phyloP scores from a whole-genome alignment of 1,140 invertebrate species.

The Xylocopa sonorina region DNA sequence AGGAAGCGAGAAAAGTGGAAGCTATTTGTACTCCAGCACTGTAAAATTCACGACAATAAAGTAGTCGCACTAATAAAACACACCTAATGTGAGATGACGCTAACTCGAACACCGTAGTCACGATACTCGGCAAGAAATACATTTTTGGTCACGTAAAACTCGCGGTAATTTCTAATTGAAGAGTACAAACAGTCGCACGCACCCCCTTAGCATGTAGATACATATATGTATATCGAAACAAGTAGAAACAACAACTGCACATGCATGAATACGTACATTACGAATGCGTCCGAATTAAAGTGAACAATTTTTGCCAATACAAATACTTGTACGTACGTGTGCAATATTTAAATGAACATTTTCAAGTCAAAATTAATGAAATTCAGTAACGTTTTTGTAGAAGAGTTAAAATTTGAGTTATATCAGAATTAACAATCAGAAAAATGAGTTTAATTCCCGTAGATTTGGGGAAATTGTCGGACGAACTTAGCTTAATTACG shows the following conservation, averaged over 20 bases:
- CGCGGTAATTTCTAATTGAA: slow-evolving; percentile 51
- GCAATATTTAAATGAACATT: background rate
- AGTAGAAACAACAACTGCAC: slow-evolving; percentile 21
- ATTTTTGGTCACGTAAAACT: slow-evolving; percentile 35
- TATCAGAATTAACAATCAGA: too few relatives aligned
- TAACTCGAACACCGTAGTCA: slow-evolving; percentile 35
- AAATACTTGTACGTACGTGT: too few relatives aligned
- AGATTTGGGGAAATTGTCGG: background rate
- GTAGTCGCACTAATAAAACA: slow-evolving; percentile 49
- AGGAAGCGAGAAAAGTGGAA: background rate
- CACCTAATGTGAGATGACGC: slow-evolving; percentile 29
- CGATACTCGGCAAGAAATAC: slow-evolving; percentile 21
- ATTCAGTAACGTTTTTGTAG: too few relatives aligned
- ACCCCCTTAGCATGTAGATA: too few relatives aligned
- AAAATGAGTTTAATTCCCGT: background rate
- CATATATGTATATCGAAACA: slow-evolving; percentile 27
- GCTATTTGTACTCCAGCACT: background rate
- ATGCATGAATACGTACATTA: too few relatives aligned
- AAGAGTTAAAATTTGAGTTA: background rate
- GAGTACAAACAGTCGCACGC: slow-evolving; percentile 46
- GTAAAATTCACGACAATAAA: background rate
- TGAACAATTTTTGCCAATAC: too few relatives aligned
- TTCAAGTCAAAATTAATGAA: background rate
- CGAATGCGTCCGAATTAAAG: too few relatives aligned
- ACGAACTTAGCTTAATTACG: background rate